Base-by-base conservation (phyloP, 2,797 vertebrate species). In the Characodon lateralis region DNA sequence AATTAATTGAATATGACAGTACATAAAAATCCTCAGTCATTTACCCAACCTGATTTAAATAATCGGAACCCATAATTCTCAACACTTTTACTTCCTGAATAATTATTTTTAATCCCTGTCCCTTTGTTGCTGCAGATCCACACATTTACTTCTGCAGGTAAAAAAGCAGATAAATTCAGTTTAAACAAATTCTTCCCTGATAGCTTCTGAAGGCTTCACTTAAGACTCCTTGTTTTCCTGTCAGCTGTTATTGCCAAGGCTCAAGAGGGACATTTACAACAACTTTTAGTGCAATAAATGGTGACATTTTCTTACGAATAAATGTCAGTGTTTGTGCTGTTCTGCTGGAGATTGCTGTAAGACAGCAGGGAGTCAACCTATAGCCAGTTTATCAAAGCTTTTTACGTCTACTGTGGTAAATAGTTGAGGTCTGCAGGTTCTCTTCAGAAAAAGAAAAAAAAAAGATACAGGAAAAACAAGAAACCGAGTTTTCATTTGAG, bases 271-370 rank as follows among this genome's bases (percentile, higher is more conserved):
- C 84, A 85, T 89, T 89, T 88, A 51, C 76, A 55, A 55, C 63
- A 86, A 85, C 83, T 88, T 89, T 88, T 80, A 84, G 85, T 86
- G 85, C 84, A 91, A 90, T 91, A 90, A 89, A 86, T 77, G 74
- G 76, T 90, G 89, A 91, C 91, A 92, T 92, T 91, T 91, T 81
- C 88, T 70, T 75, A 73, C 84, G 83, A 90, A 87, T 91, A 91
- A 91, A 92, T 92, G 89, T 91, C 90, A 91, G 48, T 84, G 72
- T 89, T 81, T 82, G 82, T 84, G 75, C 84, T 78, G 83, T 80
- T 87, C 79, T 88, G 75, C 80, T 74, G 73, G 76, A 85, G 86
- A 91, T 87, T 87, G 87, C 79, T 83, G 24, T 28, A 84, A 78
- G 82, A 48, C 90, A 91, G 90, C 88, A 55, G 90, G 89, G 73